Conservation (phyloP, 2,888 invertebrate species). For the Nebria brevicollis region DNA sequence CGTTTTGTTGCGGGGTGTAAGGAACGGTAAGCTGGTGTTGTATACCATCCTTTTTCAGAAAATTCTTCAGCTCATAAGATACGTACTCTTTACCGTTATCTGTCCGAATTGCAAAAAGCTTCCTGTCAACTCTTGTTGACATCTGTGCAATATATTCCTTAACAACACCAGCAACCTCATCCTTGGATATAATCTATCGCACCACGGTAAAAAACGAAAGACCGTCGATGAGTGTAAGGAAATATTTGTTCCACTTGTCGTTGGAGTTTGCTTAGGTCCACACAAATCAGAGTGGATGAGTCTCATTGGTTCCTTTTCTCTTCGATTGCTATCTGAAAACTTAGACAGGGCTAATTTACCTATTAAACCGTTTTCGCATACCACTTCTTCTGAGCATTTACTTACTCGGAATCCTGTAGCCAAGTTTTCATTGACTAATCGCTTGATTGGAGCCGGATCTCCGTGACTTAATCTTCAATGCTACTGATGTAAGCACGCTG, state of each 20-base stretch:
- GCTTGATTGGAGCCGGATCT: slow-evolving; percentile 23
- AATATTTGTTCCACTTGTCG: slow-evolving; percentile 46
- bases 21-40: slow-evolving; percentile 54
- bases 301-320: slow-evolving; percentile 20
- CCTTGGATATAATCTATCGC: slow-evolving; percentile 56
- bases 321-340: slow-evolving; percentile 7
- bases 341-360: slow-evolving; percentile 21
- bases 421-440: slow-evolving; percentile 17
- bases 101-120: slow-evolving; percentile 49
- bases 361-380: slow-evolving; percentile 22
- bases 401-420: slow-evolving; percentile 17
- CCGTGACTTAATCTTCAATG: slow-evolving; percentile 22
- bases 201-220: slow-evolving; percentile 47
- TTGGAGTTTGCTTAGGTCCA: too few species aligned
- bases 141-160: slow-evolving; percentile 50
- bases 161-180: slow-evolving; percentile 52
- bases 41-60: slow-evolving; percentile 51
- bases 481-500: not conserved
- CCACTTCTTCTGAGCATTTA: slow-evolving; percentile 3
- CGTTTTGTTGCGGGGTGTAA: slow-evolving; percentile 57
- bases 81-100: slow-evolving; percentile 52
- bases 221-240: slow-evolving; percentile 58
- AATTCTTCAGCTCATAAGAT: slow-evolving; percentile 43
- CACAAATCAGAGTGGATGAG: slow-evolving; percentile 11
- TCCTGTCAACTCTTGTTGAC: slow-evolving; percentile 51